Base-by-base conservation (phyloP, 1,140 invertebrate genomes). In the Apis laboriosa region DNA sequence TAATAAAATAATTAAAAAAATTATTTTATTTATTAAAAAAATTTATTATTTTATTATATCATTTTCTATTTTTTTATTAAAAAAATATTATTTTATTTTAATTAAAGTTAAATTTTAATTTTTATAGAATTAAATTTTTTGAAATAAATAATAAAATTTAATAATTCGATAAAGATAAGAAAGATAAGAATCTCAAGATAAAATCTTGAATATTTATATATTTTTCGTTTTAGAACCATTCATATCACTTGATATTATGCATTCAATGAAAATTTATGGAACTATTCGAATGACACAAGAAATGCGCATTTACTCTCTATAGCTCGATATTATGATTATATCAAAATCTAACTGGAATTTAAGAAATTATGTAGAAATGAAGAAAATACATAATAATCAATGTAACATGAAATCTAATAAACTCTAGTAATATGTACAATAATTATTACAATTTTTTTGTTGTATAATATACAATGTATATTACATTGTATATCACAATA, bases 301-400 rank as follows among this genome's bases (percentile, higher is more conserved):
- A 43, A 77, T 74, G 2, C 8, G 21, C 19, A 28, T 49, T 24
- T 70, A 9, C 60, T 17, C 49, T 73, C 43, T 56, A 28, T 43
- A 58, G 66, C 67, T n/a, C 51, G 66, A 43, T 43, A 43, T 43
- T 7, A 7, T 43, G 5, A 43, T 43, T 7, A 43, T 43, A 43
- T 43, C 34, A 43, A 43, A 43, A 8, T 43, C 34, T 43, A 43
- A 43, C 1, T 43, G 34, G 5, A 43, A 43, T 43, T 43, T 73
- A 72, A 56, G 77, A 43, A 68, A 84, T 80, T 84, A 84, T 77
- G 60, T 61, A 77, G 77, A 84, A 84, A 84, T 60, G 55, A 34
- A 24, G 55, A 28, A 56, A 64, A 82, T 60, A 68, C 64, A 49
- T 60, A 77, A 82, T 64, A 53, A 61, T 19, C 67, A 58, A 79